Conservation (phyloP, 2,113 vertebrate genomes). For the Nycticebus coucang region DNA sequence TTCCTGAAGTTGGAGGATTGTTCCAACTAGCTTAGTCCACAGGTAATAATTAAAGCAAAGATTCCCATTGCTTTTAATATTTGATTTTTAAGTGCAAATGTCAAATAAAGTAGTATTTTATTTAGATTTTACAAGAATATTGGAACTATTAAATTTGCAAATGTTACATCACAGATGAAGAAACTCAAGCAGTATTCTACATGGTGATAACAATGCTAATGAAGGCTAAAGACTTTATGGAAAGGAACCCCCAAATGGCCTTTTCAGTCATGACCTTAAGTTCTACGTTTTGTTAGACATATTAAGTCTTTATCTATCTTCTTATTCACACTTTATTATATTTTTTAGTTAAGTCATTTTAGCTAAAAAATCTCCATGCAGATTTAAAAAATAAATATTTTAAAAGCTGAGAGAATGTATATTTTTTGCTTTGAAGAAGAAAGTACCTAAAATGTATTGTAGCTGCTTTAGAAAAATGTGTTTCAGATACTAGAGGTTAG, state of each 20-base stretch:
- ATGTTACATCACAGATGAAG: not conserved
- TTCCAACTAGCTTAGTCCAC: not conserved
- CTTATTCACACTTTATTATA: not conserved
- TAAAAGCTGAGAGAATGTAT: constrained; percentile 26
- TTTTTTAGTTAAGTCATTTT: constrained; percentile 37
- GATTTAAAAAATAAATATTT: constrained; percentile 43
- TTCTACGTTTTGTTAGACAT: not conserved
- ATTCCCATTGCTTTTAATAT: constrained; percentile 7
- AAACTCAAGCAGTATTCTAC: constrained; percentile 7
- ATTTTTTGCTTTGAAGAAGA: constrained; percentile 27
- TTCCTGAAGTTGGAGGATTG: not conserved
- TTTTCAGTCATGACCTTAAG: not conserved
- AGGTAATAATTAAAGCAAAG: not conserved
- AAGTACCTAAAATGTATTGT: constrained; percentile 17
- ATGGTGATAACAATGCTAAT: not conserved
- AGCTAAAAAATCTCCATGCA: not conserved
- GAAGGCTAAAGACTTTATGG: not conserved
- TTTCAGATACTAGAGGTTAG: not conserved
- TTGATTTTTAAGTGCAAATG: not conserved
- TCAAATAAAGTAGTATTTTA: not conserved
- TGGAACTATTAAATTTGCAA: not conserved
- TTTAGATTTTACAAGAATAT: not conserved
- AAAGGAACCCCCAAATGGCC: not conserved
- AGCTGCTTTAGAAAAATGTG: constrained; percentile 43
- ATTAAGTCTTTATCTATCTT: not conserved